Evolutionary conservation across 1,140 invertebrate species (phyloP).

Genomic region (Monomorium pharaonis): DNA sequence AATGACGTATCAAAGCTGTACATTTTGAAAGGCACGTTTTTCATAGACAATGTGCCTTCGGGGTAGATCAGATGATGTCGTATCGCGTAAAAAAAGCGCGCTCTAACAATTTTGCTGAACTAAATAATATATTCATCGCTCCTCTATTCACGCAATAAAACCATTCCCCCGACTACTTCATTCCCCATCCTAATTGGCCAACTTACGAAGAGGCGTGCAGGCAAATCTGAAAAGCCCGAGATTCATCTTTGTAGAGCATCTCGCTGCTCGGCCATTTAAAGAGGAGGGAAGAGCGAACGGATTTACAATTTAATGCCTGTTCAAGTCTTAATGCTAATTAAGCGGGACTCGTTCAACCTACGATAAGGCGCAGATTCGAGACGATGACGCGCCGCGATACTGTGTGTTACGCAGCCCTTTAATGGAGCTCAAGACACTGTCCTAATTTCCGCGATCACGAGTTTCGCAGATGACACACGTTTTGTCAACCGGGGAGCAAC

Average conservation of each 20-base stretch:
- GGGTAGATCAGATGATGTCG: neutral
- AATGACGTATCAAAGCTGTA: neutral
- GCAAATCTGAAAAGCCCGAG: constrained; percentile 59
- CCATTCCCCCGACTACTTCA: neutral
- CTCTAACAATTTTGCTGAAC: neutral
- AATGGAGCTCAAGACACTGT: neutral
- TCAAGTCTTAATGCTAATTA: constrained; percentile 54
- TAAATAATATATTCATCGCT: constrained; percentile 25
- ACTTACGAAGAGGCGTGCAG: constrained; percentile 12
- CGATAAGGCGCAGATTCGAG: constrained; percentile 43
- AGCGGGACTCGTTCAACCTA: constrained; percentile 17
- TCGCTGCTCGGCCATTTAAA: constrained; percentile 43
- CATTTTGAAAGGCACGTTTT: neutral
- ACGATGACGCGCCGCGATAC: constrained; percentile 4
- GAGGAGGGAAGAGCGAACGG: neutral
- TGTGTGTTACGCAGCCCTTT: neutral
- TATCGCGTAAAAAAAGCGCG: neutral
- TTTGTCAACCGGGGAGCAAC: neutral
- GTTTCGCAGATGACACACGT: neutral
- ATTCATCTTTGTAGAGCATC: constrained; percentile 59
- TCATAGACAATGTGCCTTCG: neutral
- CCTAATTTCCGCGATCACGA: constrained; percentile 3
- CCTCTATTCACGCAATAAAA: neutral
- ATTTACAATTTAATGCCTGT: constrained; percentile 43
- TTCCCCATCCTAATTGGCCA: constrained; percentile 23